These are phyloP conservation scores for Nyctereutes procyonoides DNA, from an alignment of 2,113 vertebrate species.

Conservation along the genomic window DNA sequence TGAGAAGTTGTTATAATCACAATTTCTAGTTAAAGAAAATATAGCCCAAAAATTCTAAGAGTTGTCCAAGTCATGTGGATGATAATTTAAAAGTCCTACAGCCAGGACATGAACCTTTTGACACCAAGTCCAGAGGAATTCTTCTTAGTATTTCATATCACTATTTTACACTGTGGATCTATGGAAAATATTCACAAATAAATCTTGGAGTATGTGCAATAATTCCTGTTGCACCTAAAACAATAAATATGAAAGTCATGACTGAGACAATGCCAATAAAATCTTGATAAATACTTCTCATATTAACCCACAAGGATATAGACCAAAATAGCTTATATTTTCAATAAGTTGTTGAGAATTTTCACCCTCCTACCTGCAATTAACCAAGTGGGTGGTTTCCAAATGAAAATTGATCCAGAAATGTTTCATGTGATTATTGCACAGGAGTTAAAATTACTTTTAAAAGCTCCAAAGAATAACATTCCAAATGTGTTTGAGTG, in stretches of 20 bases:
- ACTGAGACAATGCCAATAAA: not conserved
- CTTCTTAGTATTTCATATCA: not conserved
- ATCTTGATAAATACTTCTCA: not conserved
- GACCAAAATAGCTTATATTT: conserved; percentile 30
- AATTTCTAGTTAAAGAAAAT: conserved; percentile 31
- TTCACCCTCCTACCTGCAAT: not conserved
- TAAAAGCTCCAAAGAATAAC: not conserved
- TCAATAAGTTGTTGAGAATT: not conserved
- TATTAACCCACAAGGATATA: not conserved
- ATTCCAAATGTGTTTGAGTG: not conserved
- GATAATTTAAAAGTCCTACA: not conserved
- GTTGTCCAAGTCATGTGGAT: not conserved
- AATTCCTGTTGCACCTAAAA: not conserved
- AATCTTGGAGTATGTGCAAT: not conserved
- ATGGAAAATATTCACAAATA: not conserved
- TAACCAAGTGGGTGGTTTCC: not conserved
- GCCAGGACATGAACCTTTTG: not conserved
- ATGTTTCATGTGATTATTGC: not conserved
- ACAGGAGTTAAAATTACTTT: not conserved
- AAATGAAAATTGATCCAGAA: conserved; percentile 53
- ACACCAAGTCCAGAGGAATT: not conserved
- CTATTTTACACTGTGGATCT: not conserved
- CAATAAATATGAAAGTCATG: not conserved
- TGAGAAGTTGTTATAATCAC: not conserved
- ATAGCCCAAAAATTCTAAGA: not conserved